Evolutionary conservation across 2,113 vertebrate genomes (phyloP).

Genomic region (Paratilapia polleni): DNA sequence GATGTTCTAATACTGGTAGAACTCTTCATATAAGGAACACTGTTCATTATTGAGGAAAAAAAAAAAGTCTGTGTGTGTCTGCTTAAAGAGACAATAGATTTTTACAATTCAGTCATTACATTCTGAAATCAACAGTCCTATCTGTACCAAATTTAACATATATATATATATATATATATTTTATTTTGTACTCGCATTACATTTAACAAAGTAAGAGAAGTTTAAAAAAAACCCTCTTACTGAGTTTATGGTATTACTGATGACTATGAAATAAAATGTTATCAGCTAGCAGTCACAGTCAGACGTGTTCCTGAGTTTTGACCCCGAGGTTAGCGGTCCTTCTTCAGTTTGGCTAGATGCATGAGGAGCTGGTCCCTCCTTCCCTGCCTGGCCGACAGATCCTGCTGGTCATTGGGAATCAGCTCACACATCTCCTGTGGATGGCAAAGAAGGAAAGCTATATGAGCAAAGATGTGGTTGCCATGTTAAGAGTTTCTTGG

Average conservation of each 20-base stretch:
- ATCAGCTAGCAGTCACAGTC: not conserved
- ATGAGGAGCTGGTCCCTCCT: conserved; percentile 89
- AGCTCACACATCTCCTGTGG: conserved; percentile 87
- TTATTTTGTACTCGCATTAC: not conserved
- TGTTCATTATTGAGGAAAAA: not conserved
- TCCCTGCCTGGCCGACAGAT: conserved; percentile 84
- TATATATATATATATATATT: too few relatives aligned
- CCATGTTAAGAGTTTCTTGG: not conserved
- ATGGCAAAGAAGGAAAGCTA: not conserved
- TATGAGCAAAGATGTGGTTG: not conserved
- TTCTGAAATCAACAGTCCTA: not conserved
- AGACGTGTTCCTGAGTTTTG: not conserved
- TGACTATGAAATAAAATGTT: not conserved
- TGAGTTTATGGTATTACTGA: not conserved
- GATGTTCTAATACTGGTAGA: not conserved
- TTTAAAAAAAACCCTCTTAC: not conserved
- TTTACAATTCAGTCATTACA: not conserved
- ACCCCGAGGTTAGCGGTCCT: conserved; percentile 39
- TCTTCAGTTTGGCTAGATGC: conserved; percentile 87
- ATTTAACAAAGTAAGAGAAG: not conserved
- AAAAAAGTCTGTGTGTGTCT: not conserved
- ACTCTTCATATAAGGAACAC: not conserved
- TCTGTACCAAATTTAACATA: not conserved
- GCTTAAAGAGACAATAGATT: not conserved
- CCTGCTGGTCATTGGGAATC: conserved; percentile 82